phyloP scores from a whole-genome alignment of 2,797 vertebrate genomes.

The Pseudotriccus pelzelni region DNA sequence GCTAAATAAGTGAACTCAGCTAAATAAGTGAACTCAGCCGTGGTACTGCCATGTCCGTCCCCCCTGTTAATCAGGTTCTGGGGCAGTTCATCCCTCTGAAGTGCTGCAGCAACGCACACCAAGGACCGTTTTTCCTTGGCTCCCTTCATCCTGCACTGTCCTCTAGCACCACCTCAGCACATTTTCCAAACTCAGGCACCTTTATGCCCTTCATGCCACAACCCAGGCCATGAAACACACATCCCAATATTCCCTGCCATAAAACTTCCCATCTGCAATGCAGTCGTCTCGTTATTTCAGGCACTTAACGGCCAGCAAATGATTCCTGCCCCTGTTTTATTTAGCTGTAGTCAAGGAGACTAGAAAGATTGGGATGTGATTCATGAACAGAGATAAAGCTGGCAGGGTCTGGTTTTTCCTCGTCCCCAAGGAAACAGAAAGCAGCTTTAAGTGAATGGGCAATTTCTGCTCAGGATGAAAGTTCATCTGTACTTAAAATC shows the following conservation, averaged over 20 bases:
- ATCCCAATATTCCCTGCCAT: background rate
- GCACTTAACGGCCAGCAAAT: background rate
- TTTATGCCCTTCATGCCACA: background rate
- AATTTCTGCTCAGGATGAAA: constrained; percentile 2
- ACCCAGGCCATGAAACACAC: background rate
- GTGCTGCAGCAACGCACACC: background rate
- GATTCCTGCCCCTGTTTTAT: constrained; percentile 56
- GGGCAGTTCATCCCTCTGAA: background rate
- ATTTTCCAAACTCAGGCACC: background rate
- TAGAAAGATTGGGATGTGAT: constrained; percentile 5
- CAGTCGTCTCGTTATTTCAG: background rate
- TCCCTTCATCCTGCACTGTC: background rate
- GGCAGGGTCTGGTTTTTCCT: background rate
- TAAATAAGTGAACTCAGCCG: background rate
- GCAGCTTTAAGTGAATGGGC: constrained; percentile 34
- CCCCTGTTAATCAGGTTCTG: no score
- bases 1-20: background rate
- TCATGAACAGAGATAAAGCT: constrained; percentile 43
- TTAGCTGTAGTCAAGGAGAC: constrained; percentile 67
- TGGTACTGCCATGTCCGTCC: background rate
- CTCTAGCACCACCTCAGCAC: accelerated
- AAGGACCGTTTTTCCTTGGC: background rate
- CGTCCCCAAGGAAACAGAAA: constrained; percentile 18
- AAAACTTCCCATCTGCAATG: background rate
- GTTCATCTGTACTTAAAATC: background rate